Evolutionary conservation across 2,113 vertebrate genomes (phyloP), one percentile per base, ranked within the genome.

Genomic region (Corythoichthys intestinalis): DNA sequence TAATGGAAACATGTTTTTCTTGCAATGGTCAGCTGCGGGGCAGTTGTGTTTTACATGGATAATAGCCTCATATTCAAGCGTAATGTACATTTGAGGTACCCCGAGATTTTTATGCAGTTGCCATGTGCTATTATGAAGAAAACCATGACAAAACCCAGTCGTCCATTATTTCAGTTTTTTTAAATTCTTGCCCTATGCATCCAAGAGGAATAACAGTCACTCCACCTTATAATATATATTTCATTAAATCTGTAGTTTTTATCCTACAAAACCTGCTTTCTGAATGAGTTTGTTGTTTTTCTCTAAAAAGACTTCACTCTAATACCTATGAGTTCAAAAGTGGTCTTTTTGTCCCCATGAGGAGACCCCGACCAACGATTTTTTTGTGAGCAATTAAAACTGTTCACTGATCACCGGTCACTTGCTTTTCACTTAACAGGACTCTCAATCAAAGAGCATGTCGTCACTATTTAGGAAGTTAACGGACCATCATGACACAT

Each of bases 401-500:
- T 69, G 70, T 73, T 66, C 65, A 65, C 70, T 75, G 78, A 83
- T 84, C 80, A 70, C 13, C 63, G 67, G 65, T 85, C 77, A 81
- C 76, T 79, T 88, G 59, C 65, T 73, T 47, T 4, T 85, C 72
- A 71, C 68, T 83, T 79, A 76, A 72, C 54, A 12, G 73, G 47
- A 10, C 74, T 11, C 34, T 85, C 75, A 59, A 82, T 82, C 79
- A 74, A 61, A 56, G 49, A 61, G 50, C 61, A 69, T 83, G 83
- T 79, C 76, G 79, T 82, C 83, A 60, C 83, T 79, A 65, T 50
- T 77, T 52, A 72, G 66, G 67, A 75, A 78, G 76, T 86, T 83
- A 86, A 83, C 80, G 34, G 58, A 81, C 72, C 75, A 77, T 84
- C 77, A 73, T 67, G 72, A 72, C 53, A 49, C 68, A 64, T 53